These are phyloP conservation scores for Anableps anableps DNA, from an alignment of 2,797 vertebrate species.

Conservation along the genomic window DNA sequence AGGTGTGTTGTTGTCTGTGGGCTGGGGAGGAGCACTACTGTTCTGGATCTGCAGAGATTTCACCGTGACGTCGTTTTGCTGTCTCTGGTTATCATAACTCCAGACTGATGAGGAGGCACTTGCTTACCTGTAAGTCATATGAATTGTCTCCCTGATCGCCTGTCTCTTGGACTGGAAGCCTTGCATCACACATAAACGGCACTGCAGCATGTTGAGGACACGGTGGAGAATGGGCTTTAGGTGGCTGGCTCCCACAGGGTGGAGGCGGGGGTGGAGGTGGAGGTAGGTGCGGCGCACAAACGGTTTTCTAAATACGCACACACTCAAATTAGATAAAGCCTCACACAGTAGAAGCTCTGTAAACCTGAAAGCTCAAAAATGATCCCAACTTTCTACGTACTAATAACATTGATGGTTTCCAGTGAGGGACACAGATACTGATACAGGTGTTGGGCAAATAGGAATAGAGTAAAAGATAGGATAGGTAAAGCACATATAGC, in stretches of 20 bases:
- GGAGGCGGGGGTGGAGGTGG: background rate
- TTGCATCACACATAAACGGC: background rate
- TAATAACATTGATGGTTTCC: too few relatives aligned
- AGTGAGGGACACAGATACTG: too few relatives aligned
- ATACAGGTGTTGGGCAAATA: too few relatives aligned
- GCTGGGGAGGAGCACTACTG: background rate
- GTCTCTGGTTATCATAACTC: background rate
- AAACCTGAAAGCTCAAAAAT: background rate
- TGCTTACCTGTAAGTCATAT: constrained; percentile 14
- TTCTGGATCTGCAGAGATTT: constrained; percentile 18
- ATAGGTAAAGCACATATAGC: too few relatives aligned
- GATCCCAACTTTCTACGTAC: too few relatives aligned
- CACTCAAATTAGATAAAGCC: background rate
- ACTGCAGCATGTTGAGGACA: constrained; percentile 33
- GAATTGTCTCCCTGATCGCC: background rate
- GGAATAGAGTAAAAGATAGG: too few relatives aligned
- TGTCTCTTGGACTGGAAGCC: constrained; percentile 37
- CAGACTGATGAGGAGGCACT: background rate
- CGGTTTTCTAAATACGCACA: constrained; percentile 11
- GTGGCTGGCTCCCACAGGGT: accelerated
- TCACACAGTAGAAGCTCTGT: background rate
- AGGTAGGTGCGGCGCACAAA: background rate
- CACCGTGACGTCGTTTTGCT: background rate
- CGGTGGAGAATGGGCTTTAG: accelerated
- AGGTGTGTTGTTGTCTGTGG: background rate